Evolutionary conservation across 2,888 invertebrate genomes (phyloP), one percentile per base, ranked within the genome.

Genomic region (Drosophila kanekoi): DNA sequence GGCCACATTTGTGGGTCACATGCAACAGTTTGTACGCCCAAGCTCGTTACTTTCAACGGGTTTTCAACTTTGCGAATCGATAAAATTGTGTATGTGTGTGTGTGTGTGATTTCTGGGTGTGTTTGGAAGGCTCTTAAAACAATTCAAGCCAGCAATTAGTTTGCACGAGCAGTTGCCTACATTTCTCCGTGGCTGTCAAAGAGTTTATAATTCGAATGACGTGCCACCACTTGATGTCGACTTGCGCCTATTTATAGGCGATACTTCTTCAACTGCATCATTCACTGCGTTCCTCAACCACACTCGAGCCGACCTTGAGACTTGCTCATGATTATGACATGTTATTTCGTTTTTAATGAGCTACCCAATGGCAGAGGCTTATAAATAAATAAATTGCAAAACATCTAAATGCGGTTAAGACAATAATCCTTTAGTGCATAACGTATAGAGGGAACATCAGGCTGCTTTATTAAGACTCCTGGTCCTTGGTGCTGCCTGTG

Each of bases 181-280:
- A 72, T 82, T 82, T 85, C 70, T 72, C 28, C 28, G 54, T 72
- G 79, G 79, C 88, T 82, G 85, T 85, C 87, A 82, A 88, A 68
- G 61, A 68, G 48, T 63, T 54, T 64, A 76, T 59, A 61, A 64
- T 59, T 63, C 58, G 58, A 38, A n/a, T 56, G 58, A 38, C 57
- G 48, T 63, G 45, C 37, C 43, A 47, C 35, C 11, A 14, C 33
- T 47, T 51, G 44, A 63, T 14, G 68, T 45, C n/a, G 28, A 40
- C 32, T 33, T 32, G 38, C n/a, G 28, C n/a, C 52, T 65, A 53
- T 53, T 64, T 28, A 52, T 40, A 23, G 16, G n/a, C 32, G 23
- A 63, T 41, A 62, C 33, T 16, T 62, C 35, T 41, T 10, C 57
- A 40, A 4, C 10, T 9, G n/a, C 49, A 23, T 2, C 37, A 38